Evolutionary conservation across 2,113 vertebrate species (phyloP).

Genomic region (Microcebus murinus): DNA sequence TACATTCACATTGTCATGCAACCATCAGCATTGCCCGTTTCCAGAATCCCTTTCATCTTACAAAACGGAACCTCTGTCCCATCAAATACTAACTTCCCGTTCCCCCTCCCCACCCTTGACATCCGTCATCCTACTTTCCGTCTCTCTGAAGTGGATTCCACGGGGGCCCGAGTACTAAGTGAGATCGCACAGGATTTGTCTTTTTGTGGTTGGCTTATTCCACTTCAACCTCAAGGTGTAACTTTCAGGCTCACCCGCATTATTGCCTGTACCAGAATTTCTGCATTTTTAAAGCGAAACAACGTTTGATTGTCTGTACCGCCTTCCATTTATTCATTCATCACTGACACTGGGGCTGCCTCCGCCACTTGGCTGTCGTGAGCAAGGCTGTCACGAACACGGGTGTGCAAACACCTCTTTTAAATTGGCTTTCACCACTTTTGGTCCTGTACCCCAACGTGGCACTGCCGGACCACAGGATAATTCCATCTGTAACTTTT

Average conservation of each 20-base stretch:
- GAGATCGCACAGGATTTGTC: background rate
- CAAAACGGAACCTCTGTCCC: background rate
- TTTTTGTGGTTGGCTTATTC: no score
- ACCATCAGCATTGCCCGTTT: accelerated
- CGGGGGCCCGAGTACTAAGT: accelerated
- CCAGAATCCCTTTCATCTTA: background rate
- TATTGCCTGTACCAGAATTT: no score
- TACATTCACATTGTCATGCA: accelerated
- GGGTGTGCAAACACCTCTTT: accelerated
- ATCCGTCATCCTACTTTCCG: background rate
- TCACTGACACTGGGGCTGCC: accelerated
- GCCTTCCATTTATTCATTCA: accelerated
- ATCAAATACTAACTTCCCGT: background rate
- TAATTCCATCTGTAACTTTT: background rate
- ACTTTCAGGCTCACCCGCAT: background rate
- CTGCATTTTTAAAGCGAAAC: background rate
- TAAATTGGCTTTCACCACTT: accelerated
- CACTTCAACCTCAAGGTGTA: background rate
- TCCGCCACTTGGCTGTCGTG: background rate
- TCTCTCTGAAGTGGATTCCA: no score
- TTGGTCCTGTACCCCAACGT: accelerated
- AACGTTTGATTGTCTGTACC: accelerated
- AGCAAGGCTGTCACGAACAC: accelerated
- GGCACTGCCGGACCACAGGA: accelerated
- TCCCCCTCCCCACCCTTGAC: background rate